Percentiles rank a stretch among this genome's conserved stretches.
Conservation (phyloP, 2,888 invertebrate genomes). For the Sphaerophoria taeniata region DNA sequence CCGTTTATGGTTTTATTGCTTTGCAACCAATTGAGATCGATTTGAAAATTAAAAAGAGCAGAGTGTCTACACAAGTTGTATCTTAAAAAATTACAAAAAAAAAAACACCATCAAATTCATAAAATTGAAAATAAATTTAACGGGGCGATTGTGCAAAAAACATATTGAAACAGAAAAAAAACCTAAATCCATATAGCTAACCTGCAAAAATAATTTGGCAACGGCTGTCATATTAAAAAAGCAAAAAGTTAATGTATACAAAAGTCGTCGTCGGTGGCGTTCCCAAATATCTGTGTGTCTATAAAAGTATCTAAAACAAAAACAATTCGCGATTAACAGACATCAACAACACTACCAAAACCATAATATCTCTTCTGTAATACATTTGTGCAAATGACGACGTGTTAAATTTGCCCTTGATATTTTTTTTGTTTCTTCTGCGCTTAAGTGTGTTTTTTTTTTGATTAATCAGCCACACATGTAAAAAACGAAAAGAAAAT, state of each 20-base stretch:
- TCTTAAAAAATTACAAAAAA: conserved; percentile 6
- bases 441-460: conserved; percentile 60
- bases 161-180: conserved; percentile 8
- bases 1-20: conserved; percentile 63
- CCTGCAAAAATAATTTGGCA: conserved; percentile 41
- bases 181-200: conserved; percentile 7
- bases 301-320: conserved; percentile 34
- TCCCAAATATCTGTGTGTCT: conserved; percentile 36
- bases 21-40: conserved; percentile 61
- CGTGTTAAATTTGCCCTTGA: conserved; percentile 78
- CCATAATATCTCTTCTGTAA: conserved; percentile 64
- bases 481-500: conserved; percentile 31
- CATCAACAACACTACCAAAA: conserved; percentile 50
- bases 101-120: not conserved
- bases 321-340: conserved; percentile 53
- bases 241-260: conserved; percentile 62
- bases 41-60: conserved; percentile 29
- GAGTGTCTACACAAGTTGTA: conserved; percentile 12
- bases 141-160: conserved; percentile 74
- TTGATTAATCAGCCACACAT: conserved; percentile 69
- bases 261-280: conserved; percentile 18
- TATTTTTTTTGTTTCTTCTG: conserved; percentile 73
- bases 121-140: conserved; percentile 10
- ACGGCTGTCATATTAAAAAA: conserved; percentile 70
- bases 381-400: conserved; percentile 75